Conservation (phyloP, 2,888 invertebrate species). For the Drosophila picticornis region DNA sequence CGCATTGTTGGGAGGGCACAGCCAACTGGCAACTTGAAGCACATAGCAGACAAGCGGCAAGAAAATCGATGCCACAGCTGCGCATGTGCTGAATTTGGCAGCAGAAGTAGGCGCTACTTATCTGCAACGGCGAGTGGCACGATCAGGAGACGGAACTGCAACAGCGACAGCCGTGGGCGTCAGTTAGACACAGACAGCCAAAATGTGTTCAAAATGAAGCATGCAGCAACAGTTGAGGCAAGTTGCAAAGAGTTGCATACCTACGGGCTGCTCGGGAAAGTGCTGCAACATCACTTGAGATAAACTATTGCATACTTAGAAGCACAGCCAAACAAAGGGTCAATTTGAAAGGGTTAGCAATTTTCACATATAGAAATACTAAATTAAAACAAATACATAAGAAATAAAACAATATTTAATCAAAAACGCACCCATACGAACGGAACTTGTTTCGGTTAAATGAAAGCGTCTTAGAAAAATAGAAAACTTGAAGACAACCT, state of each 20-base stretch:
- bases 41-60: conserved; percentile 7
- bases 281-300: background rate
- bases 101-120: conserved; percentile 41
- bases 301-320: conserved; percentile 39
- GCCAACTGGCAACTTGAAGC: background rate
- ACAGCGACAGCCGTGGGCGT: conserved; percentile 36
- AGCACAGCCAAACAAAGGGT: background rate
- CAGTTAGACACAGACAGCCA: conserved; percentile 6
- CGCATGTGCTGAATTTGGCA: conserved; percentile 50
- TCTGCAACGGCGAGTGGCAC: conserved; percentile 70
- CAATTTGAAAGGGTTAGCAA: background rate
- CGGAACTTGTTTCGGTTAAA: background rate
- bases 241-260: conserved; percentile 33
- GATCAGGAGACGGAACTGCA: conserved; percentile 57
- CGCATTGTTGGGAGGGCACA: conserved; percentile 50
- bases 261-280: conserved; percentile 12
- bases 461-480: background rate
- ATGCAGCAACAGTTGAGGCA: conserved; percentile 8
- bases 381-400: background rate
- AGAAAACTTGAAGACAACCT: background rate
- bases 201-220: conserved; percentile 3
- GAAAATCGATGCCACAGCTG: conserved; percentile 33
- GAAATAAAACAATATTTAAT: too few relatives aligned
- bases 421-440: conserved; percentile 2
- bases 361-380: background rate